These are phyloP conservation scores for Boloria euphrosyne DNA, from an alignment of 2,888 invertebrate genomes.

Conservation along the genomic window DNA sequence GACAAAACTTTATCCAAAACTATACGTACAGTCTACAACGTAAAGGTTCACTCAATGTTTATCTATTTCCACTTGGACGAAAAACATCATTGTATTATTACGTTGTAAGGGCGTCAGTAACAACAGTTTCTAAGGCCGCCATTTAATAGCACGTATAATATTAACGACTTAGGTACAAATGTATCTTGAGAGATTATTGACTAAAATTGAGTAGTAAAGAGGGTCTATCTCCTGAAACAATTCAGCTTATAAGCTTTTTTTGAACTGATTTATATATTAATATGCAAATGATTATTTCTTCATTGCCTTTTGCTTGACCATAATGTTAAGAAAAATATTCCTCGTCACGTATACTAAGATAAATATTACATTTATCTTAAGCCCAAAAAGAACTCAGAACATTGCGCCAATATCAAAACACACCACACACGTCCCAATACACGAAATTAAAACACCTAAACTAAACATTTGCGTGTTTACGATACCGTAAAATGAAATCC, in stretches of 20 bases:
- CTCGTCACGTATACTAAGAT: neutral
- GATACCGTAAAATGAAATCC: constrained; percentile 19
- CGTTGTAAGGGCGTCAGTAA: neutral
- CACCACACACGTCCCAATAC: neutral
- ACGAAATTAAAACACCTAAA: constrained; percentile 20
- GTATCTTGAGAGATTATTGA: neutral
- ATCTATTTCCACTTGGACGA: constrained; percentile 4
- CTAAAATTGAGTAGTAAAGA: too few relatives aligned
- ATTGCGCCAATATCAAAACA: neutral
- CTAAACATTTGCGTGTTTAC: constrained; percentile 19
- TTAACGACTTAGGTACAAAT: neutral
- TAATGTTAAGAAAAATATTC: too few relatives aligned
- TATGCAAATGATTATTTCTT: too few relatives aligned
- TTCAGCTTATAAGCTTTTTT: too few relatives aligned
- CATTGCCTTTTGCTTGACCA: too few relatives aligned
- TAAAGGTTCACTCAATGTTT: constrained; percentile 3
- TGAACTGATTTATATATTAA: too few relatives aligned
- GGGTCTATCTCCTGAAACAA: too few relatives aligned
- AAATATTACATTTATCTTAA: neutral
- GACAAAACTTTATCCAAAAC: neutral
- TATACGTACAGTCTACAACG: neutral
- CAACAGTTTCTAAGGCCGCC: neutral
- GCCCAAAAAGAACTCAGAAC: neutral
- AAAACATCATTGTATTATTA: neutral
- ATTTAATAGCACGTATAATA: neutral